Evolutionary conservation across 1,140 invertebrate species (phyloP).

Genomic region (Linepithema humile): DNA sequence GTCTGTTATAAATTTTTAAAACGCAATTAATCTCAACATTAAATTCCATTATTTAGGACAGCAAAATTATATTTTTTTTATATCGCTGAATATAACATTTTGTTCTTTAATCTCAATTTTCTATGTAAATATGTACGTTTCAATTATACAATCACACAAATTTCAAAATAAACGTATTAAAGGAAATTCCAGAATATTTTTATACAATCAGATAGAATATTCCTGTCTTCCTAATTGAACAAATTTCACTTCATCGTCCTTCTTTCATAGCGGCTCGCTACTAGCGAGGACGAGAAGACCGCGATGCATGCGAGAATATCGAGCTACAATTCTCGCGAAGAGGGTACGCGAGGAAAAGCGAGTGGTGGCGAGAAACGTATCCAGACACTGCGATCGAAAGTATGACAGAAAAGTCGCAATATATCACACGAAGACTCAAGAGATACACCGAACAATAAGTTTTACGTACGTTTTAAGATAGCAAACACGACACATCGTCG

Average conservation of each 20-base stretch:
- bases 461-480: constrained; percentile 54
- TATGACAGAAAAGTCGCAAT: constrained; percentile 60
- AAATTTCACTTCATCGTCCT: constrained; percentile 12
- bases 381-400: constrained; percentile 54
- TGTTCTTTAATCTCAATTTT: not conserved
- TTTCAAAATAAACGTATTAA: not conserved
- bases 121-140: constrained; percentile 1
- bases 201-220: not conserved
- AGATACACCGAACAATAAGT: constrained; percentile 66
- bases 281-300: not conserved
- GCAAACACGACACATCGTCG: not conserved
- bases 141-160: not conserved
- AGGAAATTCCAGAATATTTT: not conserved
- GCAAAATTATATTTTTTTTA: constrained; percentile 3
- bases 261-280: no score
- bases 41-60: not conserved
- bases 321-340: not conserved
- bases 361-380: constrained; percentile 7
- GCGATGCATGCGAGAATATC: not conserved
- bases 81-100: not conserved
- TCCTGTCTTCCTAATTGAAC: not conserved
- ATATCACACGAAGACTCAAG: constrained; percentile 67
- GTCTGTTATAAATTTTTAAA: not conserved
- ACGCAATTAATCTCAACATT: not conserved
- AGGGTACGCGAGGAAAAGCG: not conserved